Percentiles rank a stretch among this genome's conserved stretches.
These are phyloP conservation scores for Rhyacophila evoluta DNA, from an alignment of 2,888 invertebrate species.

Conservation along the genomic window DNA sequence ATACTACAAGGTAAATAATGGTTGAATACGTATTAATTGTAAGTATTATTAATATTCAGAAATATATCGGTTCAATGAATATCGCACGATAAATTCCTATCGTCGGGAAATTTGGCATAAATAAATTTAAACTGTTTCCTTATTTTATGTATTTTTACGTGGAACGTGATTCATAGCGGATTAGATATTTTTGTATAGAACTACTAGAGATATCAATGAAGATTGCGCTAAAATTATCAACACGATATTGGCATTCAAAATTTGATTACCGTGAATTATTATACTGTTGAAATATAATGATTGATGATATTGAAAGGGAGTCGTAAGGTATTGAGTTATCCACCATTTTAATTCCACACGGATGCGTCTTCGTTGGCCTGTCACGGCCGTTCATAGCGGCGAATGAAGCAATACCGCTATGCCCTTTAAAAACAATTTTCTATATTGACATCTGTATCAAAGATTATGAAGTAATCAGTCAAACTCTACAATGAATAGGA, in stretches of 20 bases:
- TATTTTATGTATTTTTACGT: too few relatives aligned
- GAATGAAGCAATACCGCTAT: not conserved
- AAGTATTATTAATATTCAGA: too few relatives aligned
- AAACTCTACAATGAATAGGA: too few relatives aligned
- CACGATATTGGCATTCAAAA: slow-evolving; percentile 16
- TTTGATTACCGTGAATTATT: not conserved
- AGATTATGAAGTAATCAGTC: not conserved
- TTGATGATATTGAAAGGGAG: not conserved
- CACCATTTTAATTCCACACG: not conserved
- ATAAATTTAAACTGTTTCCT: too few relatives aligned
- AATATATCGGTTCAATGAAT: too few relatives aligned
- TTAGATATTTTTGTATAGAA: not conserved
- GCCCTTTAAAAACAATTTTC: not conserved
- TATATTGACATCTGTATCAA: not conserved
- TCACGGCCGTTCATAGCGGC: not conserved
- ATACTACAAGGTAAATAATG: too few relatives aligned
- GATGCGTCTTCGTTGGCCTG: not conserved
- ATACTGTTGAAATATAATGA: not conserved
- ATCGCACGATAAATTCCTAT: too few relatives aligned
- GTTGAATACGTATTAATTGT: too few relatives aligned
- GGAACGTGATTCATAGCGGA: too few relatives aligned
- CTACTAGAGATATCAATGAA: not conserved
- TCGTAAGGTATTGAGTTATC: not conserved
- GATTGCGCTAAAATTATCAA: not conserved
- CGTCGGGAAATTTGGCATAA: too few relatives aligned